These are phyloP conservation scores for Ochotona curzoniae DNA, from an alignment of 2,113 vertebrate genomes.

Conservation along the genomic window DNA sequence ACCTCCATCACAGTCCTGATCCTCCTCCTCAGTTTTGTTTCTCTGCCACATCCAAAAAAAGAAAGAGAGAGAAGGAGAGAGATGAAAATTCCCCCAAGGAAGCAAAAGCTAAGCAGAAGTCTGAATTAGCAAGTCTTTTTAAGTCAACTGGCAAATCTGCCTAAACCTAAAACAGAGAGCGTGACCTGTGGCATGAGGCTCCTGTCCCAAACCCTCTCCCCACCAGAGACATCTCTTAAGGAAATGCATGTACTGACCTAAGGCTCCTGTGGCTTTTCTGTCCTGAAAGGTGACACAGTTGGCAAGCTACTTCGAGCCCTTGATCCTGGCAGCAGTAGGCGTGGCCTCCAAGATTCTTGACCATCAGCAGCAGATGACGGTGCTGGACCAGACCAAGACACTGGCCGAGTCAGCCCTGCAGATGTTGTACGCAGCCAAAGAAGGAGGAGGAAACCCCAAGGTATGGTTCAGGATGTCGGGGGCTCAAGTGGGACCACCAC, in stretches of 20 bases:
- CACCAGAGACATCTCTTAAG: neutral
- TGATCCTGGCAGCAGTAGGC: conserved; percentile 95
- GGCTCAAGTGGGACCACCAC: neutral
- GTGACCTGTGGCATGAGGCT: neutral
- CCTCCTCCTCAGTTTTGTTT: too few relatives aligned
- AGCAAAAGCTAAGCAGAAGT: neutral
- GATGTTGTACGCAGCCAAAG: conserved; percentile 98
- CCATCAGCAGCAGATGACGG: conserved; percentile 98
- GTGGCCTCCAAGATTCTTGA: conserved; percentile 95
- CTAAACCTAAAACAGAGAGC: neutral
- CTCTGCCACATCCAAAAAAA: neutral
- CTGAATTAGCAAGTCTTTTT: neutral
- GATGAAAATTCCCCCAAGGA: neutral
- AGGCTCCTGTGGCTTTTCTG: conserved; percentile 10
- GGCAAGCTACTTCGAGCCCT: conserved; percentile 97
- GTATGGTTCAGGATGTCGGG: conserved; percentile 76
- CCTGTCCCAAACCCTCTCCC: neutral
- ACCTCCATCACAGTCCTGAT: accelerated
- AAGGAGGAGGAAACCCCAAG: conserved; percentile 99
- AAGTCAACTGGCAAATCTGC: neutral
- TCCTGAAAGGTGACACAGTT: conserved; percentile 94
- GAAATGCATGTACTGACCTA: neutral
- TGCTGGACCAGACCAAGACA: conserved; percentile 98
- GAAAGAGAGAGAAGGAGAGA: neutral
- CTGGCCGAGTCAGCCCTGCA: conserved; percentile 97